Evolutionary conservation across 2,797 vertebrate species (phyloP).

Genomic region (Dromococcyx pavoninus): DNA sequence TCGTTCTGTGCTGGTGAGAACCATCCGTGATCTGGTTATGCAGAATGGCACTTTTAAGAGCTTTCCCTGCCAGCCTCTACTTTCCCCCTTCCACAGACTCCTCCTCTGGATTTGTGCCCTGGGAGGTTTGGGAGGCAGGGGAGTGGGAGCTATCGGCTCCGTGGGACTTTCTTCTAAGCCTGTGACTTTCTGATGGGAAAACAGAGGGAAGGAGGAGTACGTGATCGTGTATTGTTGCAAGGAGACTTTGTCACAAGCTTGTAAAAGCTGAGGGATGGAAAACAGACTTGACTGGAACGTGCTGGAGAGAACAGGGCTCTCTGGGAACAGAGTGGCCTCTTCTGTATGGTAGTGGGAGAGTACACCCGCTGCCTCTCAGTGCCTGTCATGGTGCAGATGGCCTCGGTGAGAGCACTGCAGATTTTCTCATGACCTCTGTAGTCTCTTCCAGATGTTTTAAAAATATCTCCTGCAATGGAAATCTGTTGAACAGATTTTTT

Average conservation of each 20-base stretch:
- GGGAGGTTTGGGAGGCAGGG: not conserved
- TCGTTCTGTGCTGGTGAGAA: not conserved
- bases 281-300: not conserved
- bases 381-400: not conserved
- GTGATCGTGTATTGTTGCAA: not conserved
- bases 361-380: not conserved
- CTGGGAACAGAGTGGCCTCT: not conserved
- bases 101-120: not conserved
- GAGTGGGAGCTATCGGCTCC: not conserved
- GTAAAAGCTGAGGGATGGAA: not conserved
- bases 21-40: not conserved
- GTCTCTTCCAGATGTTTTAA: not conserved
- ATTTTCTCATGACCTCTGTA: slow-evolving; percentile 8
- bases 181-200: slow-evolving; percentile 6
- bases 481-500: not conserved
- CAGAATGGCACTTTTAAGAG: not conserved
- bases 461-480: not conserved
- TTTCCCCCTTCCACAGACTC: not conserved
- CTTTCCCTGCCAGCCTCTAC: not conserved
- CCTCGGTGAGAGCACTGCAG: not conserved
- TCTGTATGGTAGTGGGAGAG: not conserved
- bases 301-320: not conserved
- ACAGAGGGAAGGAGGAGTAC: not conserved
- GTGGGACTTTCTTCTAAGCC: not conserved
- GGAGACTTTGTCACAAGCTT: not conserved